A percentile compares a stretch with the other conserved stretches of the same genome.
Evolutionary conservation across 2,797 vertebrate species (phyloP).

Genomic region (Selene dorsalis): DNA sequence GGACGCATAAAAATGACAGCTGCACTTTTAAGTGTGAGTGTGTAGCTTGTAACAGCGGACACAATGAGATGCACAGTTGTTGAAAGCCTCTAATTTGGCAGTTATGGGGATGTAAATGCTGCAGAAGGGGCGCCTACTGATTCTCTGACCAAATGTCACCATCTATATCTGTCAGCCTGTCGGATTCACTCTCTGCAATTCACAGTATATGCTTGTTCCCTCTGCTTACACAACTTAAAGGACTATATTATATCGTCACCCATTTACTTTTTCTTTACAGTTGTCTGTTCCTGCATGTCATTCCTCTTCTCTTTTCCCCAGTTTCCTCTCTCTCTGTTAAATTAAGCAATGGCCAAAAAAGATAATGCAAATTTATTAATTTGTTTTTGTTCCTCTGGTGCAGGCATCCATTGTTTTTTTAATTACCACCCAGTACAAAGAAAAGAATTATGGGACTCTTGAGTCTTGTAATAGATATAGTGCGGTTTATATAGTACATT

Average conservation of each 20-base stretch:
- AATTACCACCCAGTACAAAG: background rate
- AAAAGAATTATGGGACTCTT: background rate
- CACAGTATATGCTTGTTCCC: background rate
- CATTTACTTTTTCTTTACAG: background rate
- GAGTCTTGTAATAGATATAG: no score
- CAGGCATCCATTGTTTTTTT: constrained; percentile 1
- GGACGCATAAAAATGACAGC: constrained; percentile 78
- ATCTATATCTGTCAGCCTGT: background rate
- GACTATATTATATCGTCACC: background rate
- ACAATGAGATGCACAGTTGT: constrained; percentile 59
- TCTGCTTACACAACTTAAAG: background rate
- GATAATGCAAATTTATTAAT: no score
- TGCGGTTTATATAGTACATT: no score
- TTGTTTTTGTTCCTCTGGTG: no score
- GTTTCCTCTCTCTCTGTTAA: no score
- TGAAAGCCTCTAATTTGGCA: constrained; percentile 65
- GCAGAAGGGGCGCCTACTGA: constrained; percentile 38
- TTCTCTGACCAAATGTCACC: constrained; percentile 36
- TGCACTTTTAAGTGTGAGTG: constrained; percentile 72
- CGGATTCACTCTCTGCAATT: no score
- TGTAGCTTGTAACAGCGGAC: constrained; percentile 62
- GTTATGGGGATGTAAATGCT: constrained; percentile 55
- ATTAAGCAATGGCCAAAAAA: no score
- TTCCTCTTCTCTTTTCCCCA: no score
- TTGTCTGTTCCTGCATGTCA: no score